Base-by-base conservation (phyloP, 2,888 invertebrate genomes). In the Ophion costatus region DNA sequence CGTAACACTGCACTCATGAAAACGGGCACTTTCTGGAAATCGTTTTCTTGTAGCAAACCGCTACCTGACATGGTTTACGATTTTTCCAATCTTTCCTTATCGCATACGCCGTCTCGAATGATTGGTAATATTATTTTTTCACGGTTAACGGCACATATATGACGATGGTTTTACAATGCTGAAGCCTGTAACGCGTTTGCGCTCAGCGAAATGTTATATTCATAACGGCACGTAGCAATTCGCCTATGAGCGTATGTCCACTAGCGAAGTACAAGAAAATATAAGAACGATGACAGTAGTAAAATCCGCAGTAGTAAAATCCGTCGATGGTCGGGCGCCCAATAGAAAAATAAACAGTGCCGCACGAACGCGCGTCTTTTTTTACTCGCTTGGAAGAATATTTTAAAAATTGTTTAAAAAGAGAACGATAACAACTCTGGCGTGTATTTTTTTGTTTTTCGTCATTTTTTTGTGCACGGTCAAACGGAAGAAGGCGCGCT, bases 231-330 rank as follows among this genome's bases (percentile, higher is more conserved):
- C 61, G 51, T 42, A 51, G 17, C 59, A 73, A 73, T 73, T 22
- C 14, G 9, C 1, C 59, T 22, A 42, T n/a, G 24, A 59, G 6
- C 38, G 24, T 9, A 42, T 73, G 33, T 22, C 29, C 6, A 29
- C 17, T 63, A 63, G 9, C 24, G 29, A 59, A 2, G 24, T 29
- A 63, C 14, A 29, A 63, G 63, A 29, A 63, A 63, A 63, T 29
- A 63, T 29, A 56, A 17, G n/a, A 56, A 14, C 56, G 56, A 56
- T 14, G 17, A 1, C 24, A 29, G 3, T 73, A 73, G 73, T 73
- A 73, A 73, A 59, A 9, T 20, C 59, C 73, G 56, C 24, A 29
- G 3, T 73, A 73, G 73, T 73, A 73, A 73, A 59, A 9, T 14
- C 59, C 73, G 59, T 38, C n/a, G 22, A 59, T 73, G 38, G 73